A percentile compares a stretch with the other conserved stretches of the same genome.
Evolutionary conservation across 2,113 vertebrate genomes (phyloP).

Genomic region (Antechinus stuartii): DNA sequence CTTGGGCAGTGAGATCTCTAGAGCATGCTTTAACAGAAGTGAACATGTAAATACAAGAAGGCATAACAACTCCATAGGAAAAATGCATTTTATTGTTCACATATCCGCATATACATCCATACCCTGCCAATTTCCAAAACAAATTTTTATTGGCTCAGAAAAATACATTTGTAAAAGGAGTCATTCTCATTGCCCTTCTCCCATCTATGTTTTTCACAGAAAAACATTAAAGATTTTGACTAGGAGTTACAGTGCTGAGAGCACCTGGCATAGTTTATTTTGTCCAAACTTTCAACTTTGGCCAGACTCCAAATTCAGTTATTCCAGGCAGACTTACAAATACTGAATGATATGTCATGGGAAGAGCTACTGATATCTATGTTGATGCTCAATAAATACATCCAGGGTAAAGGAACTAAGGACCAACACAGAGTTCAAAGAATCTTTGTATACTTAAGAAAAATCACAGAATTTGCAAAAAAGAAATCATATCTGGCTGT

Average conservation of each 20-base stretch:
- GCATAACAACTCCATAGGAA: background rate
- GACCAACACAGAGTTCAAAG: slow-evolving; percentile 3
- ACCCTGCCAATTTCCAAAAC: slow-evolving; percentile 35
- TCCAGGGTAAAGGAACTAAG: background rate
- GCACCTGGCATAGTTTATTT: slow-evolving; percentile 15
- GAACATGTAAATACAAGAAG: background rate
- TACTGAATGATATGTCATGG: background rate
- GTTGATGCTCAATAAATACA: background rate
- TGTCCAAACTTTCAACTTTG: slow-evolving; percentile 23
- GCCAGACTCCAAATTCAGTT: slow-evolving; percentile 28
- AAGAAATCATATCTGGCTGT: background rate
- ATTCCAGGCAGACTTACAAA: background rate
- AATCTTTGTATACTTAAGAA: slow-evolving; percentile 22
- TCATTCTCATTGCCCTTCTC: slow-evolving; percentile 48
- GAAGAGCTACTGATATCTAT: slow-evolving; percentile 24
- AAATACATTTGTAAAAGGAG: slow-evolving; percentile 58
- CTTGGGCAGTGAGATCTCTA: background rate
- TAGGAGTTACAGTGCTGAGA: slow-evolving; percentile 27
- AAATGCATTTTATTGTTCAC: background rate
- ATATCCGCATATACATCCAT: background rate
- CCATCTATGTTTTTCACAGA: slow-evolving; percentile 50
- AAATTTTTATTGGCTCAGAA: background rate
- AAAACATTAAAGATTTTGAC: slow-evolving; percentile 51
- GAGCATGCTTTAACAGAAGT: background rate
- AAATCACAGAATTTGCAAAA: slow-evolving; percentile 50